These are phyloP conservation scores for Catotricha subobsoleta DNA, from an alignment of 2,888 invertebrate genomes.

Conservation along the genomic window DNA sequence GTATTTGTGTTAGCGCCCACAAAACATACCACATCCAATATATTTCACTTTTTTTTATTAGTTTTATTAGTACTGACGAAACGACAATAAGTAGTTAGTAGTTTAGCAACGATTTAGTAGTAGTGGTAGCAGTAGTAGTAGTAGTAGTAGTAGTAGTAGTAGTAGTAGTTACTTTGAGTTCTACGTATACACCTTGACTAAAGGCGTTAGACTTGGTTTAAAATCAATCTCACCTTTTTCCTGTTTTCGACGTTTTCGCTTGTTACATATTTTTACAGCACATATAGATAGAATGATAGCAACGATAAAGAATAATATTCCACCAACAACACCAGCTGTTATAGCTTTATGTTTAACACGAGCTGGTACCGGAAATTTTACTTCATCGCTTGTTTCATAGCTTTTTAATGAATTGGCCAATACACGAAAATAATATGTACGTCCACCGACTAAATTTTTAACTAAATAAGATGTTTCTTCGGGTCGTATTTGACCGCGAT, in stretches of 20 bases:
- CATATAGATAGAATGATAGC: slow-evolving; percentile 93
- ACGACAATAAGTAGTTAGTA: too few relatives aligned
- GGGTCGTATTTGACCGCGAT: slow-evolving; percentile 71
- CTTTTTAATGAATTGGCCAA: slow-evolving; percentile 72
- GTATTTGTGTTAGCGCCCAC: too few relatives aligned
- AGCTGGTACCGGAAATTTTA: slow-evolving; percentile 76
- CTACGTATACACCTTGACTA: slow-evolving; percentile 9
- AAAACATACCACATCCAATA: too few relatives aligned
- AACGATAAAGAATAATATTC: slow-evolving; percentile 91
- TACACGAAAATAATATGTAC: slow-evolving; percentile 83
- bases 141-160: not conserved
- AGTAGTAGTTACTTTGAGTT: not conserved
- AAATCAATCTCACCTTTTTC: slow-evolving; percentile 67
- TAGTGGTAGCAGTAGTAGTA: not conserved
- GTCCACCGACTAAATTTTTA: slow-evolving; percentile 77
- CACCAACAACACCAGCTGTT: slow-evolving; percentile 91
- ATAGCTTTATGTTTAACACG: slow-evolving; percentile 89
- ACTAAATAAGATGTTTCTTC: slow-evolving; percentile 85
- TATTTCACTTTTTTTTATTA: too few relatives aligned
- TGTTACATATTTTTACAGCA: slow-evolving; percentile 95
- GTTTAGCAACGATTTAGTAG: not conserved
- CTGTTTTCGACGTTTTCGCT: slow-evolving; percentile 89
- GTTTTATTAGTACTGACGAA: too few relatives aligned
- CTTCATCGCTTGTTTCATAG: slow-evolving; percentile 73
- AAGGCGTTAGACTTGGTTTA: slow-evolving; percentile 7